Evolutionary conservation across 2,797 vertebrate species (phyloP).

Genomic region (Mionectes olivaceus): DNA sequence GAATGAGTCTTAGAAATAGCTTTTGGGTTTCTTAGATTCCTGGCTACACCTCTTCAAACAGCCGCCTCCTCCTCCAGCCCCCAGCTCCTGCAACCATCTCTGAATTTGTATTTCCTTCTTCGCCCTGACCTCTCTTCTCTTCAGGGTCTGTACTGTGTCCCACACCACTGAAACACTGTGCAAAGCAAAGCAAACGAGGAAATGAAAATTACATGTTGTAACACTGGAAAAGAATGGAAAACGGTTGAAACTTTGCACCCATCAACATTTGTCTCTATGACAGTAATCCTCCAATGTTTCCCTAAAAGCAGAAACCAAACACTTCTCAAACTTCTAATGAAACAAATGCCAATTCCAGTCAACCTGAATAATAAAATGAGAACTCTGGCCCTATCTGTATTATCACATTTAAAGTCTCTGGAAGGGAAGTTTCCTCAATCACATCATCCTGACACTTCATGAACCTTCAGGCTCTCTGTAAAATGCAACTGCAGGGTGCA

Average conservation of each 20-base stretch:
- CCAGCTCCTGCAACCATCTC: neutral
- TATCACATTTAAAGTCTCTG: constrained; percentile 70
- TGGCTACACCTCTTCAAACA: constrained; percentile 23
- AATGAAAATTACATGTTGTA: constrained; percentile 40
- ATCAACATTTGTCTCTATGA: constrained; percentile 27
- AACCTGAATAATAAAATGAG: constrained; percentile 69
- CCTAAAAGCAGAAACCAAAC: constrained; percentile 71
- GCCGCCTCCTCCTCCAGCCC: constrained; percentile 3
- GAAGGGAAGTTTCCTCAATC: constrained; percentile 66
- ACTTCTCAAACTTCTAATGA: constrained; percentile 62
- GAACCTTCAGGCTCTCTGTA: constrained; percentile 46
- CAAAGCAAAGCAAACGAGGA: constrained; percentile 36
- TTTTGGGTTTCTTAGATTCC: constrained; percentile 63
- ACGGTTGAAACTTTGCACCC: constrained; percentile 37
- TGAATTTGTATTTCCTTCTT: constrained; percentile 26
- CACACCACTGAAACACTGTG: neutral
- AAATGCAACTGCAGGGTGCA: neutral
- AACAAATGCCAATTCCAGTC: constrained; percentile 67
- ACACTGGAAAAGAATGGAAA: constrained; percentile 2
- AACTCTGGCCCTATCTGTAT: constrained; percentile 71
- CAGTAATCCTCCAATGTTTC: constrained; percentile 34
- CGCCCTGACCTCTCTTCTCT: constrained; percentile 29
- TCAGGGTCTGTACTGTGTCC: neutral
- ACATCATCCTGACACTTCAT: constrained; percentile 47
- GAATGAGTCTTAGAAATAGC: constrained; percentile 65